Evolutionary conservation across 2,113 vertebrate species (phyloP), one percentile per base, ranked within the genome.

Genomic region (Leucosticte australis): DNA sequence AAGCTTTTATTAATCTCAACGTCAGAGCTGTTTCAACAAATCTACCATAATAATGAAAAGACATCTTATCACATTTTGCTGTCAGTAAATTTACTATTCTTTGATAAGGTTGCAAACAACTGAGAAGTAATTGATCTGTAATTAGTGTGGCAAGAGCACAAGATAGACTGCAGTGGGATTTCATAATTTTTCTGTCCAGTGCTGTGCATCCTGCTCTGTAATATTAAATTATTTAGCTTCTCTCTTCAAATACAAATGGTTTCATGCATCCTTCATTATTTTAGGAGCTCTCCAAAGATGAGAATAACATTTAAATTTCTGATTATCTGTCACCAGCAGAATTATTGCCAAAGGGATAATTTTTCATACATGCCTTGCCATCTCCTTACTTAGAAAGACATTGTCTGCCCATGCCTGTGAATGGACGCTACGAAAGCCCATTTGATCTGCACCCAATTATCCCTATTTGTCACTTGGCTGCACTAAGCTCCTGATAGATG

Each of bases 91-190:
- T 97, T 98, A 96, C 96, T 96, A 87, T 97, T 97, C 96, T 98
- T 98, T 98, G 97, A 98, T 98, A 98, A 98, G 97, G 96, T 89
- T 97, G 96, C 97, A 98, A 98, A 97, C 97, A 98, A 97, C 97
- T 94, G 96, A 94, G 90, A 98, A 96, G 97, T 98, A 98, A 98
- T 98, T 98, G 98, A 98, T 98, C 97, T 97, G 96, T 98, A 98
- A 98, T 98, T 98, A 98, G 97, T 94, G 94, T 96, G 96, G 96
- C 97, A 97, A 98, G 94, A 89, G 93, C 95, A 88, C 84, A 95
- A 97, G 96, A 97, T 68, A 96, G 93, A 69, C 89, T 94, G 88
- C 28, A 47, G 57, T 83, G 96, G 65, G 95, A 97, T 95, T 97
- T 96, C 95, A 95, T 97, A 59, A 96, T 97, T 97, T 97, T 97